These are phyloP conservation scores for Catocala nupta DNA, from an alignment of 2,888 invertebrate genomes.

Conservation along the genomic window DNA sequence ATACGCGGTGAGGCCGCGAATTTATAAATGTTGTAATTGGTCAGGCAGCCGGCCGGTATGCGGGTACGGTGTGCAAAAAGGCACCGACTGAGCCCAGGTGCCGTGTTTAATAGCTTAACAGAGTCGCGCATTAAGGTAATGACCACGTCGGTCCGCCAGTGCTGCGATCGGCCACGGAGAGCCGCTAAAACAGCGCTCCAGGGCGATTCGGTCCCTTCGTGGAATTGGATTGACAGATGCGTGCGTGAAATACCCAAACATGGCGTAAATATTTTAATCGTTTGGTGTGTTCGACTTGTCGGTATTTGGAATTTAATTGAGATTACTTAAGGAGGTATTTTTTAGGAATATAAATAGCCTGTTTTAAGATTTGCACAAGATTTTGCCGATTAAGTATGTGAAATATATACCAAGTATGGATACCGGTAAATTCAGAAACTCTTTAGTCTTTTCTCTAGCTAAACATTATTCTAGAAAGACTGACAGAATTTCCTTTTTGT, in stretches of 20 bases:
- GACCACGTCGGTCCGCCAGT: slow-evolving; percentile 57
- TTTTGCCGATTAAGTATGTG: no score
- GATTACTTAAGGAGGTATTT: no score
- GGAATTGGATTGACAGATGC: slow-evolving; percentile 16
- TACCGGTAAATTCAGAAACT: no score
- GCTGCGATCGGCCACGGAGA: slow-evolving; percentile 47
- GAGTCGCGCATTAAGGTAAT: slow-evolving; percentile 78
- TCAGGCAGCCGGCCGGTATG: slow-evolving; percentile 68
- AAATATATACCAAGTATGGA: no score
- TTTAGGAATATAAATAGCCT: no score
- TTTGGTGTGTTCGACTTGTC: not conserved
- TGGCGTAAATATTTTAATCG: not conserved
- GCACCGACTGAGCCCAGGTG: slow-evolving; percentile 68
- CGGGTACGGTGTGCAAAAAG: slow-evolving; percentile 68
- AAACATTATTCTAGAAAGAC: no score
- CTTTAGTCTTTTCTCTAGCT: no score
- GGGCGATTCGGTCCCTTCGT: slow-evolving; percentile 4
- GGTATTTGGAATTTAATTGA: not conserved
- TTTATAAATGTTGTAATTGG: slow-evolving; percentile 79
- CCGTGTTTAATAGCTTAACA: slow-evolving; percentile 75
- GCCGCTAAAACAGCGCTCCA: slow-evolving; percentile 61
- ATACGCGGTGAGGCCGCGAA: slow-evolving; percentile 66
- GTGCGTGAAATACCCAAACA: slow-evolving; percentile 8
- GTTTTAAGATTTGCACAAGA: no score
- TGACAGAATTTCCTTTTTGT: no score